Conservation (phyloP, 2,797 vertebrate species). For the Todus mexicanus region DNA sequence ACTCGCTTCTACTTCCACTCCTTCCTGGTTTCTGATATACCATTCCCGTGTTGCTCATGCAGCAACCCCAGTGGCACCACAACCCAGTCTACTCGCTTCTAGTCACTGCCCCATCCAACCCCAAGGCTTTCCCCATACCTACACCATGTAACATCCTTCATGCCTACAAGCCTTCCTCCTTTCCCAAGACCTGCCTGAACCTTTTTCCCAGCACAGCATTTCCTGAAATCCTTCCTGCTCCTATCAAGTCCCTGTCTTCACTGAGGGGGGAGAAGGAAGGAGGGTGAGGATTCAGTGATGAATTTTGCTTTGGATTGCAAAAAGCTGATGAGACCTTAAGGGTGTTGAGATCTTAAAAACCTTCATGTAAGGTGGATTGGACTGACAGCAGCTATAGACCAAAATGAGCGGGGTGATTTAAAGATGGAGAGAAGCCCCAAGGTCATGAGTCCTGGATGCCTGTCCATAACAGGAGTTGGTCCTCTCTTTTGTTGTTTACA, state of each 20-base stretch:
- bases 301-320: background rate
- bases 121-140: background rate
- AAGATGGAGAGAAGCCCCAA: background rate
- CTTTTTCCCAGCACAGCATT: background rate
- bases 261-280: background rate
- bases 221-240: background rate
- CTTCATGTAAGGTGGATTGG: background rate
- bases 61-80: background rate
- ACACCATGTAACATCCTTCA: background rate
- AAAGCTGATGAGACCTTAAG: background rate
- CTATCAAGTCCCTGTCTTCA: background rate
- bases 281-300: background rate
- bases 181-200: background rate
- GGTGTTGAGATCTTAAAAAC: background rate
- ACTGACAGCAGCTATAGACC: background rate
- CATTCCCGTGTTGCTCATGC: background rate
- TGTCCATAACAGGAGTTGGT: background rate
- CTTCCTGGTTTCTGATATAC: background rate
- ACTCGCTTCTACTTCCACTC: background rate
- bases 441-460: background rate
- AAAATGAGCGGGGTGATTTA: background rate
- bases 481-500: constrained; percentile 15
- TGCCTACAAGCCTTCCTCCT: background rate
- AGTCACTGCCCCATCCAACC: background rate
- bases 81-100: background rate